These are phyloP conservation scores for Psittacula cyanocephala DNA, from an alignment of 2,113 vertebrate genomes.

Conservation along the genomic window DNA sequence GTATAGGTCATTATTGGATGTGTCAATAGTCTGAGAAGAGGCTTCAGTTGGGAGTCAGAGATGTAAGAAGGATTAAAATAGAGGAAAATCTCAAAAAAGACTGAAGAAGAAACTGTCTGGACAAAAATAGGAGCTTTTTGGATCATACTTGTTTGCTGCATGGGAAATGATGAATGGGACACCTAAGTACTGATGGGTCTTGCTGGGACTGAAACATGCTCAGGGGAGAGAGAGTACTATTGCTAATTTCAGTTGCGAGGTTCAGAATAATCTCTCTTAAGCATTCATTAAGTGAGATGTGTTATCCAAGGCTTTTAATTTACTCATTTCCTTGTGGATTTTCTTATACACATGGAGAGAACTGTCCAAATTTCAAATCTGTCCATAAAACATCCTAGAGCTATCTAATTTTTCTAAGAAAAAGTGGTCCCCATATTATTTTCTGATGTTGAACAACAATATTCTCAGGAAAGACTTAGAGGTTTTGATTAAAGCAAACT, in stretches of 20 bases:
- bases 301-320: neutral
- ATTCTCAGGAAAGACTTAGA: neutral
- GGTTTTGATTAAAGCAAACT: neutral
- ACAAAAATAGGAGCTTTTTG: neutral
- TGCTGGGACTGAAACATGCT: neutral
- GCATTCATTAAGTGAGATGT: neutral
- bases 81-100: neutral
- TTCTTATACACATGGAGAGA: neutral
- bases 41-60: neutral
- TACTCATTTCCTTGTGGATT: neutral
- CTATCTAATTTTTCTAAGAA: neutral
- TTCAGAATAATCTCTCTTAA: neutral
- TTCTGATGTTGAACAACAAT: neutral
- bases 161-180: neutral
- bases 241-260: neutral
- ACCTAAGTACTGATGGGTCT: neutral
- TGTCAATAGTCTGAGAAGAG: fast-evolving
- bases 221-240: neutral
- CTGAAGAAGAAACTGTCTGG: neutral
- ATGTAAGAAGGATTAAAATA: neutral
- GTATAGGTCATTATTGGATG: neutral
- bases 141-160: neutral
- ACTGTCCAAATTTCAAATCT: neutral
- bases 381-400: neutral
- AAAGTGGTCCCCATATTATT: neutral